phyloP scores from a whole-genome alignment of 2,113 vertebrate species.

The Ailuropoda melanoleuca region DNA sequence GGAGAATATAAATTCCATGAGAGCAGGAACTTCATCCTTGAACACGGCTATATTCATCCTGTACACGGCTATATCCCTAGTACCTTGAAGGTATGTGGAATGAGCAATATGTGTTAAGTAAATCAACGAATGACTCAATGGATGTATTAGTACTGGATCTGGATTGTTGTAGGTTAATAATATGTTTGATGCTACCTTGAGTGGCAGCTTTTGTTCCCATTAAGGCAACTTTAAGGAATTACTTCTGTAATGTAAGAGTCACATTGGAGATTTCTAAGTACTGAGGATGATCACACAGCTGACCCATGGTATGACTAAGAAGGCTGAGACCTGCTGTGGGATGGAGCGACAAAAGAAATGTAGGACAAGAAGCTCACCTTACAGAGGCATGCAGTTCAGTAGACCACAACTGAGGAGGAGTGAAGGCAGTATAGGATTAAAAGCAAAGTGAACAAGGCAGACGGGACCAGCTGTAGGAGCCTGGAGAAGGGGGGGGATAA shows the following conservation, averaged over 20 bases:
- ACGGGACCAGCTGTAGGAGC: not conserved
- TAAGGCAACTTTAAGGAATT: not conserved
- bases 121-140: not conserved
- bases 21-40: not conserved
- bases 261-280: not conserved
- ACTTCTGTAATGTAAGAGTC: not conserved
- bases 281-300: not conserved
- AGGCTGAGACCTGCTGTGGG: not conserved
- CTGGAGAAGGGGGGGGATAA: not conserved
- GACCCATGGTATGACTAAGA: not conserved
- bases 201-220: not conserved
- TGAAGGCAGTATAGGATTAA: not conserved
- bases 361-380: not conserved
- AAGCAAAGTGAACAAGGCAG: not conserved
- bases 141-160: not conserved
- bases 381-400: not conserved
- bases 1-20: not conserved
- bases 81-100: not conserved
- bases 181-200: not conserved
- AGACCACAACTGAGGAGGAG: not conserved
- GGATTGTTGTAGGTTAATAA: not conserved
- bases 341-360: not conserved
- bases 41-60: not conserved
- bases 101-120: not conserved
- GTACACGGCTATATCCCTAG: not conserved